phyloP scores from a whole-genome alignment of 2,113 vertebrate genomes.

The Megatriorchis doriae region DNA sequence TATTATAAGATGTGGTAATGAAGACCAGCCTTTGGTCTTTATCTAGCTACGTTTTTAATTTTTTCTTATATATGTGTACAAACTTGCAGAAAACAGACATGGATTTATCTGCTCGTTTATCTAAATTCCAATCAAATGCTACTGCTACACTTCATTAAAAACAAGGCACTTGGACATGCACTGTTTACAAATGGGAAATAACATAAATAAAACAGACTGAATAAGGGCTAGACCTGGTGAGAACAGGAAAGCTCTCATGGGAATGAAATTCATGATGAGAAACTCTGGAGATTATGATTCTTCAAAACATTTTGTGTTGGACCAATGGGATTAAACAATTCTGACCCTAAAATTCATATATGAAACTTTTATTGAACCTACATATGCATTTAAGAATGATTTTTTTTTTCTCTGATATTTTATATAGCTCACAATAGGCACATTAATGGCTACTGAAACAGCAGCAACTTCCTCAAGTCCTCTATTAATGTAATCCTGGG shows the following conservation, averaged over 20 bases:
- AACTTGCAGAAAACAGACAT: background rate
- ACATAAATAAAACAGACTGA: background rate
- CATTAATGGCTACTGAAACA: background rate
- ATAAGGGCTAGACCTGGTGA: background rate
- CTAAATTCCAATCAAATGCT: slow-evolving; percentile 40
- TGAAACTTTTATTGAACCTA: background rate
- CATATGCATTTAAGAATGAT: background rate
- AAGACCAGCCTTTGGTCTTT: background rate
- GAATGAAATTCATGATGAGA: background rate
- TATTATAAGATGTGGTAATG: rapidly evolving
- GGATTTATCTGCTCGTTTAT: background rate
- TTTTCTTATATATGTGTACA: background rate
- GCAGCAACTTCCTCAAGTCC: background rate
- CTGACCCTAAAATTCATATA: background rate
- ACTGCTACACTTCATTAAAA: slow-evolving; percentile 47
- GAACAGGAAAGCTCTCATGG: background rate
- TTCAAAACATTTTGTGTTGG: background rate
- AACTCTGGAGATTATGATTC: background rate
- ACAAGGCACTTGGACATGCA: background rate
- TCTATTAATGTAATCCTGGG: background rate
- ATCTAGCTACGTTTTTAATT: background rate
- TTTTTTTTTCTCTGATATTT: background rate
- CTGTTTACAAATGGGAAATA: slow-evolving; percentile 14
- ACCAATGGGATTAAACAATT: background rate
- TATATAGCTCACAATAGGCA: background rate